phyloP scores from a whole-genome alignment of 2,888 invertebrate species.

The Rhaphigaster nebulosa region DNA sequence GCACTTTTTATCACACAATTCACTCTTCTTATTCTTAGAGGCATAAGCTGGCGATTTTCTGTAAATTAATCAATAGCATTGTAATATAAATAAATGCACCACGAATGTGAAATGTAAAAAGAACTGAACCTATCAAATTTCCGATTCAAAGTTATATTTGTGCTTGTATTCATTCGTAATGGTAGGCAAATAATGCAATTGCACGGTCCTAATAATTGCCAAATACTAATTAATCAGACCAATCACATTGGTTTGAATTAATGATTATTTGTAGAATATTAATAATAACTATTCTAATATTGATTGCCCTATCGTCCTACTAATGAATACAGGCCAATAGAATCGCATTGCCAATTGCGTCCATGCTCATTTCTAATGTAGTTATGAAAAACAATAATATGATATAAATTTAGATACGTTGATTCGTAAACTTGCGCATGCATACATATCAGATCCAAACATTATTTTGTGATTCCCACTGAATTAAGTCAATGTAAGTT shows the following conservation, averaged over 20 bases:
- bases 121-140: neutral
- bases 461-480: no score
- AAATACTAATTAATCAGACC: conserved; percentile 44
- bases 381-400: neutral
- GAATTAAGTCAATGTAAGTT: no score
- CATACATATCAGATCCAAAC: no score
- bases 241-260: conserved; percentile 15
- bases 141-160: neutral
- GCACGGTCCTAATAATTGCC: conserved; percentile 31
- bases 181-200: neutral
- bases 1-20: no score
- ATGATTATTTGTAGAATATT: conserved; percentile 23
- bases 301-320: neutral
- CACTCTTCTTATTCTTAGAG: neutral
- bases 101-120: neutral
- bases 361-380: neutral
- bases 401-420: neutral
- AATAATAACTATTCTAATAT: conserved; percentile 39
- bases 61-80: neutral
- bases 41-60: neutral
- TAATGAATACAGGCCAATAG: neutral
- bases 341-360: neutral
- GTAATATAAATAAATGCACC: neutral
- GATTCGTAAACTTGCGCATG: no score
- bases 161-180: neutral